Base-by-base conservation (phyloP, 2,797 vertebrate species). In the Cossypha dichroa region DNA sequence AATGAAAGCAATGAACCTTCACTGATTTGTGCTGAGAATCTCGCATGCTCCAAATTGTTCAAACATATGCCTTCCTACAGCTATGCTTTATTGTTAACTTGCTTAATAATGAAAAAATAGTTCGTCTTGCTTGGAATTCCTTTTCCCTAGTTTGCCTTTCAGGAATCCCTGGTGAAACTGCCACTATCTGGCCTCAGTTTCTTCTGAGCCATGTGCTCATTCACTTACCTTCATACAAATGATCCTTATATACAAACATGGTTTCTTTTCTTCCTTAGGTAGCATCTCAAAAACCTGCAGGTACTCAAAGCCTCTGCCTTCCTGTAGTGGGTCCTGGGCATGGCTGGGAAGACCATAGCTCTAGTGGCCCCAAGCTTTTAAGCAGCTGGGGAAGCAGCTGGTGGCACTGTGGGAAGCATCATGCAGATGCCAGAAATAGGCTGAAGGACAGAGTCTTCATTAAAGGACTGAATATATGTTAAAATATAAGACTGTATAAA, bases 1-100 rank as follows among this genome's bases (percentile, higher is more conserved):
- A 94, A 85, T 94, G 91, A 94, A 93, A 88, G 94, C 93, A 96
- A 73, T 91, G 94, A 93, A 95, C 91, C 93, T 96, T 93, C 87
- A 93, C 93, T 94, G 95, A 95, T 95, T 87, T 88, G 91, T 31
- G 5, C 75, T 81, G 79, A 88, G 82, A 83, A 86, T 91, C 89
- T 91, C 75, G 82, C n/a, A 69, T 90, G 58, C 68, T 93, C 64
- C 69, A 78, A 59, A 91, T 75, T 80, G 85, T 90, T 91, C 69
- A 91, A 78, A 94, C 73, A 45, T 88, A 78, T 8, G 33, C 87
- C 66, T 94, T 96, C 89, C 91, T 89, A 72, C 21, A 26, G 79
- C 95, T 85, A 21, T 93, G 69, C 58, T 94, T 78, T 92, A 73
- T 83, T 89, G 63, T 76, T 87, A 89, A 85, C 81, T 94, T 68